Conservation (phyloP, 2,888 invertebrate species). For the Anorthoa munda region DNA sequence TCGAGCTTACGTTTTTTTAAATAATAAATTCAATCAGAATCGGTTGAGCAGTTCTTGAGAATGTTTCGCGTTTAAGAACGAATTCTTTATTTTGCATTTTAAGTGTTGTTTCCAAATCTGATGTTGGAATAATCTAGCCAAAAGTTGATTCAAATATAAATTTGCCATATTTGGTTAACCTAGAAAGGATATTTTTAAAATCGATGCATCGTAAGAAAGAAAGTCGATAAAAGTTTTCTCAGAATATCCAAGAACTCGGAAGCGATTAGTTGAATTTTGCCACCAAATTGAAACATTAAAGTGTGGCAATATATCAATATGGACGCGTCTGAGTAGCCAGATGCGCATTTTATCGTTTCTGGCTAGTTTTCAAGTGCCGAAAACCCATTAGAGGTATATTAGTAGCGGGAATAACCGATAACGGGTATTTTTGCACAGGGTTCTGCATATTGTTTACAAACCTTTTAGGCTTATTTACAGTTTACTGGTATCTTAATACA, state of each 20-base stretch:
- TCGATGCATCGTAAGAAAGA: slow-evolving; percentile 14
- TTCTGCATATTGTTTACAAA: slow-evolving; percentile 47
- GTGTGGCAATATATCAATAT: slow-evolving; percentile 85
- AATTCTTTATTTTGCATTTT: slow-evolving; percentile 21
- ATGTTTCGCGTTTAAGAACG: slow-evolving; percentile 19
- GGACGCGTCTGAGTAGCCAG: slow-evolving; percentile 83
- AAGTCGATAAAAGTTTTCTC: slow-evolving; percentile 50
- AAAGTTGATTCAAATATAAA: slow-evolving; percentile 27
- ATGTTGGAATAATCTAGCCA: slow-evolving; percentile 13
- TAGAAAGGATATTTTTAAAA: slow-evolving; percentile 31
- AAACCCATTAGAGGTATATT: slow-evolving; percentile 88
- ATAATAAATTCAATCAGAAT: slow-evolving; percentile 1
- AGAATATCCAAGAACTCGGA: slow-evolving; percentile 69
- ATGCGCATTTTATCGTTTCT: slow-evolving; percentile 88
- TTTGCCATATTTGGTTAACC: slow-evolving; percentile 13
- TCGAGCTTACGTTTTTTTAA: background rate
- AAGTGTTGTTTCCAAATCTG: slow-evolving; percentile 18
- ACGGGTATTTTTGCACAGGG: slow-evolving; percentile 76
- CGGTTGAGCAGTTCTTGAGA: slow-evolving; percentile 25
- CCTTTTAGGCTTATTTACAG: slow-evolving; percentile 21
- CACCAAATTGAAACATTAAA: slow-evolving; percentile 83
- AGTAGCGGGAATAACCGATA: slow-evolving; percentile 83
- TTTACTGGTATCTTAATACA: slow-evolving; percentile 2
- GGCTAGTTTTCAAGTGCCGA: slow-evolving; percentile 90
- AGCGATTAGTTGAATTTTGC: slow-evolving; percentile 80